Conservation (phyloP, 2,888 invertebrate genomes). For the Pheosia gnoma region DNA sequence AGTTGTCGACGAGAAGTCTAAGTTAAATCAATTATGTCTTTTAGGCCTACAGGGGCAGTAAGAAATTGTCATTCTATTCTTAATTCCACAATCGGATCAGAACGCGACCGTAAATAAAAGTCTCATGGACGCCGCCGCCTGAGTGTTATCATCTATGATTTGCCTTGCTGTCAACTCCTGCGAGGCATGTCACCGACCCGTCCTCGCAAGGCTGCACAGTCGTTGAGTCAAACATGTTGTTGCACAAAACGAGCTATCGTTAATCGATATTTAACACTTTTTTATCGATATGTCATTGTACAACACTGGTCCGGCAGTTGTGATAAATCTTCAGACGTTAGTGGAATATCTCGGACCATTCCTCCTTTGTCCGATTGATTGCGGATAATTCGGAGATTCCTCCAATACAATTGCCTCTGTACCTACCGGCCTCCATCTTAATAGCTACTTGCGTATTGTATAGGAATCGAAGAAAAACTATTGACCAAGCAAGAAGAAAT, state of each 20-base stretch:
- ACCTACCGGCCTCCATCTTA: slow-evolving; percentile 29
- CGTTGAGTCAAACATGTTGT: neutral
- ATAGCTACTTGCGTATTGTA: slow-evolving; percentile 22
- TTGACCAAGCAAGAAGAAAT: neutral
- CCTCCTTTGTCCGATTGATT: slow-evolving; percentile 76
- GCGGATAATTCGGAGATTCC: slow-evolving; percentile 70
- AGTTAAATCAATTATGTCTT: too few species aligned
- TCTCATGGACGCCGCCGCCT: too few species aligned
- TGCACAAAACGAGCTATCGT: neutral
- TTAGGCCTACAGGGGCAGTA: too few species aligned
- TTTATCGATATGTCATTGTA: neutral
- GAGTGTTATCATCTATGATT: too few species aligned
- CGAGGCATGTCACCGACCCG: too few species aligned
- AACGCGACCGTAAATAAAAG: too few species aligned
- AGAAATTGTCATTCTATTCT: too few species aligned
- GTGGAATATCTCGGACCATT: slow-evolving; percentile 63
- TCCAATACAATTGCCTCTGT: slow-evolving; percentile 63
- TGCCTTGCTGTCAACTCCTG: too few species aligned
- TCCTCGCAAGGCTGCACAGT: too few species aligned
- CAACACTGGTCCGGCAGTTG: slow-evolving; percentile 12
- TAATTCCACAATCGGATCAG: too few species aligned
- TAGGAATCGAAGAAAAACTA: neutral
- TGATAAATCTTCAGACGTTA: slow-evolving; percentile 66
- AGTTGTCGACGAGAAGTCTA: too few species aligned
- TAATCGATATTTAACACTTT: neutral